A percentile compares a stretch with the other conserved stretches of the same genome.
These are phyloP conservation scores for Amphipyra tragopoginis DNA, from an alignment of 2,888 invertebrate species.

Conservation along the genomic window DNA sequence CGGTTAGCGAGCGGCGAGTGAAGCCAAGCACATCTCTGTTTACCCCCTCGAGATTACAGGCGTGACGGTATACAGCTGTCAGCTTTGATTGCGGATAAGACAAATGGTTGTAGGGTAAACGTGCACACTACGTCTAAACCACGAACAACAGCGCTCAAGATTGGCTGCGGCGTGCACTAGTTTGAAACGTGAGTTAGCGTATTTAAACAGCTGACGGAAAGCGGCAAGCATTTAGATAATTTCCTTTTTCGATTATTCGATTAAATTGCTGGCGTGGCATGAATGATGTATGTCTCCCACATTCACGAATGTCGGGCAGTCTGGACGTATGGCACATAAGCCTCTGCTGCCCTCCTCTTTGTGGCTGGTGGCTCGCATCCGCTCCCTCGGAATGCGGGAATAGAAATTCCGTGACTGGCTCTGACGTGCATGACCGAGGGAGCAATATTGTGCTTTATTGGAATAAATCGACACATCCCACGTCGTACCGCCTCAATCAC, in stretches of 20 bases:
- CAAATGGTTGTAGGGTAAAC: slow-evolving; percentile 13
- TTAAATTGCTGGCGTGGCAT: slow-evolving; percentile 30
- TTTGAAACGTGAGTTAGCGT: slow-evolving; percentile 15
- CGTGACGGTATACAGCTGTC: slow-evolving; percentile 19
- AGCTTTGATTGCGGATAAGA: slow-evolving; percentile 23
- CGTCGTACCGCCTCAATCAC: slow-evolving; percentile 10
- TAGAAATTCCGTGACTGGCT: slow-evolving; percentile 36
- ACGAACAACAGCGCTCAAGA: background rate
- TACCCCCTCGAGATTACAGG: slow-evolving; percentile 2
- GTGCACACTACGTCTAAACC: slow-evolving; percentile 1
- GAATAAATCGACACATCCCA: slow-evolving; percentile 34
- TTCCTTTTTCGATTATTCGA: slow-evolving; percentile 43
- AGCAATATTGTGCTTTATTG: slow-evolving; percentile 28
- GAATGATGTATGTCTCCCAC: slow-evolving; percentile 30
- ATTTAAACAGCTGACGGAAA: slow-evolving; percentile 28
- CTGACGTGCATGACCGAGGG: background rate
- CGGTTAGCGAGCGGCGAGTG: slow-evolving; percentile 14
- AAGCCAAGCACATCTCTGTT: slow-evolving; percentile 14
- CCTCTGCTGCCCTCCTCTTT: slow-evolving; percentile 10
- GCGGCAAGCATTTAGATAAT: slow-evolving; percentile 35
- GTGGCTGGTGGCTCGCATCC: slow-evolving; percentile 24
- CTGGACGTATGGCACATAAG: slow-evolving; percentile 12
- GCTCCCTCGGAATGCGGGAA: slow-evolving; percentile 28
- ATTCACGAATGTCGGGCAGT: slow-evolving; percentile 5
- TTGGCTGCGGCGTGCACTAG: slow-evolving; percentile 6